Base-by-base conservation (phyloP, 2,888 invertebrate species). In the Zygogramma bicolorata region DNA sequence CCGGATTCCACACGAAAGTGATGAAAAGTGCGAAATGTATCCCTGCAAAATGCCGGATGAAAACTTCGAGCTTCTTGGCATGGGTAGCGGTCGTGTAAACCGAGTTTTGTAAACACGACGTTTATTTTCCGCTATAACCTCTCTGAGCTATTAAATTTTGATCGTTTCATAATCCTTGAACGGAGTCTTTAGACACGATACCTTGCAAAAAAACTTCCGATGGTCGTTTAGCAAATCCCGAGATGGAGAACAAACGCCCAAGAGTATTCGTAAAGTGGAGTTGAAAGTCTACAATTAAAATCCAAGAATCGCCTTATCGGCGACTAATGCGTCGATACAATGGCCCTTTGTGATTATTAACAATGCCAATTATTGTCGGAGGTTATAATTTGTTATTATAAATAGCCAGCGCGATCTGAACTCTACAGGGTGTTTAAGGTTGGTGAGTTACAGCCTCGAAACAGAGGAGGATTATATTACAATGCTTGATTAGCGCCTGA, bases 351-450 rank as follows among this genome's bases (percentile, higher is more conserved):
- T 63, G 42, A 29, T 63, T 46, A 63, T 46, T 29, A 63, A 63
- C 62, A 63, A 63, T 63, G 29, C 62, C 62, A 63, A 63, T 63
- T 63, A 46, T 29, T 63, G 46, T 63, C 20, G 46, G 27, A 46
- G 46, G 62, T 46, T 63, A 63, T 63, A 29, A 63, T 63, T 63
- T 63, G 62, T 63, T 46, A 46, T 63, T 63, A 46, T 63, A 63
- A 63, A 46, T 27, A 63, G 62, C 7, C 62, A 29, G 29, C 46
- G 38, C 42, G 22, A n/a, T n/a, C n/a, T n/a, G n/a, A n/a, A n/a
- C n/a, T n/a, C n/a, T n/a, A n/a, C n/a, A n/a, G n/a, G n/a, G n/a
- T n/a, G n/a, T n/a, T n/a, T n/a, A n/a, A n/a, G n/a, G n/a, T n/a
- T n/a, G n/a, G n/a, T n/a, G n/a, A n/a, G n/a, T n/a, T n/a, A n/a